These are phyloP conservation scores for Malacosoma neustria DNA, from an alignment of 2,888 invertebrate genomes.

Conservation along the genomic window DNA sequence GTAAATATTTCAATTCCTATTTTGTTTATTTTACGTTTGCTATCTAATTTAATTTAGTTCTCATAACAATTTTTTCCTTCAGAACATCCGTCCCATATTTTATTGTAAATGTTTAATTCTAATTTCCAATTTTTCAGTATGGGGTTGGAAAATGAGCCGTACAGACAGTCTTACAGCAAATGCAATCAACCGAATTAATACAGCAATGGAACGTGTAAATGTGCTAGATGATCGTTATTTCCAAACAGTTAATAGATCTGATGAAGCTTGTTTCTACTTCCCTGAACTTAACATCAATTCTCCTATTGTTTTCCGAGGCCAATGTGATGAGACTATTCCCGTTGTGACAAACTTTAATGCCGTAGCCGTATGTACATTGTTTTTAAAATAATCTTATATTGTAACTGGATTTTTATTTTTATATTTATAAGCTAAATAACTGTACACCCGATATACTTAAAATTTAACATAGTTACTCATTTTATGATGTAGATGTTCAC, in stretches of 20 bases:
- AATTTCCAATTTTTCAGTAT: slow-evolving; percentile 28
- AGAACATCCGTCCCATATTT: neutral
- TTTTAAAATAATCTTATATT: no score
- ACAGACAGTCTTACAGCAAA: slow-evolving; percentile 18
- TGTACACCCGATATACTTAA: no score
- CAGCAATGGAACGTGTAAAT: slow-evolving; percentile 20
- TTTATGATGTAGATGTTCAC: no score
- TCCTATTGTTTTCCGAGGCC: slow-evolving; percentile 36
- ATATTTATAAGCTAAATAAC: no score
- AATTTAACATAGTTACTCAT: no score
- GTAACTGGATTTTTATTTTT: no score
- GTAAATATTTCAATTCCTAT: no score
- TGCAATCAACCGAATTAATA: slow-evolving; percentile 26
- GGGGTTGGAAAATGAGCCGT: slow-evolving; percentile 53
- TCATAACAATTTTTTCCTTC: neutral
- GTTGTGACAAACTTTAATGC: slow-evolving; percentile 33
- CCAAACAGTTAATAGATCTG: slow-evolving; percentile 24
- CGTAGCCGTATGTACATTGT: slow-evolving; percentile 22
- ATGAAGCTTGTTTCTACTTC: slow-evolving; percentile 38
- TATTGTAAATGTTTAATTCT: neutral
- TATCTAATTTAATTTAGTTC: no score
- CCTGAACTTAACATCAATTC: slow-evolving; percentile 21
- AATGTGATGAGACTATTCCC: slow-evolving; percentile 32
- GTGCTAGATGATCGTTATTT: slow-evolving; percentile 37
- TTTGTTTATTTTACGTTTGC: no score